These are phyloP conservation scores for Prolemur simus DNA, from an alignment of 2,113 vertebrate genomes.

Conservation along the genomic window DNA sequence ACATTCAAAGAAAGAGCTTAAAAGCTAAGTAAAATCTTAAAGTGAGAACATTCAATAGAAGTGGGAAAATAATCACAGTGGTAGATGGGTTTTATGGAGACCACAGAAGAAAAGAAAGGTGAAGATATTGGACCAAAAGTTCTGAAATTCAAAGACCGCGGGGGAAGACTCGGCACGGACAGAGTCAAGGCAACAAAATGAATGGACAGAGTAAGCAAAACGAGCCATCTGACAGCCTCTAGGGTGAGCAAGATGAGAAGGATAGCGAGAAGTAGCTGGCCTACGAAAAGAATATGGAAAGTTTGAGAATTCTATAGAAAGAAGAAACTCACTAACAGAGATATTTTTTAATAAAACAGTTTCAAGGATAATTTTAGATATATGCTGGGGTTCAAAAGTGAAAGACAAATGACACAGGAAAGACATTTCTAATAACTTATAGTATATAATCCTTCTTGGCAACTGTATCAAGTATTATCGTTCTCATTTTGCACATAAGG, in stretches of 20 bases:
- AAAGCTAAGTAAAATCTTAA: background rate
- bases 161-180: background rate
- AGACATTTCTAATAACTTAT: background rate
- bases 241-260: background rate
- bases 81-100: background rate
- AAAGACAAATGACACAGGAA: background rate
- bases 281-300: background rate
- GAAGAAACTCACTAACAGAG: background rate
- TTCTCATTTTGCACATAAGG: background rate
- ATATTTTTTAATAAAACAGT: background rate
- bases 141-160: background rate
- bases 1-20: background rate
- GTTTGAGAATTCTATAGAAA: background rate
- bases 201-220: background rate
- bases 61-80: background rate
- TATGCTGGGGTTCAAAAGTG: background rate
- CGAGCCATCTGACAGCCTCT: background rate
- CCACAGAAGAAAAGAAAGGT: background rate
- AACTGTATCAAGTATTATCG: background rate
- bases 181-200: background rate
- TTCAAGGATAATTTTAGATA: background rate
- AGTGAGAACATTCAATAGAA: background rate
- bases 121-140: background rate
- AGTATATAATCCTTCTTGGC: background rate
- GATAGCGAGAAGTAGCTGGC: background rate